phyloP scores from a whole-genome alignment of 2,797 vertebrate genomes.

The Paramormyrops hopkinsi region DNA sequence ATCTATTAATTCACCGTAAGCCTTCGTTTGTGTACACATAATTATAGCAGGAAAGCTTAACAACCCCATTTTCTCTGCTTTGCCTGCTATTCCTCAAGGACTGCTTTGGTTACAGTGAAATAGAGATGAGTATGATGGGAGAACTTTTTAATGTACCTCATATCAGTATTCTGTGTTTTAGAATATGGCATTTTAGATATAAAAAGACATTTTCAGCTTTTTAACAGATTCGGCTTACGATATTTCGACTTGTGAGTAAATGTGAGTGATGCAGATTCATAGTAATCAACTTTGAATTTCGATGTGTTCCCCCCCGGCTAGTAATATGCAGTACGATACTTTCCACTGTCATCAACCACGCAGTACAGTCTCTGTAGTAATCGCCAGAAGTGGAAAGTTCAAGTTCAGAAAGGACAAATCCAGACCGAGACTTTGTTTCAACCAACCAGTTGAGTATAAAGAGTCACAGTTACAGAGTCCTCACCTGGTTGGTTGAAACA shows the following conservation, averaged over 20 bases:
- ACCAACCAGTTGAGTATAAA: not conserved
- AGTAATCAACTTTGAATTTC: not conserved
- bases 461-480: not conserved
- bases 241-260: not conserved
- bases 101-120: not conserved
- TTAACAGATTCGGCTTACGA: not conserved
- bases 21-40: slow-evolving; percentile 27
- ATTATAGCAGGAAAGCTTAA: slow-evolving; percentile 20
- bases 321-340: not conserved
- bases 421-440: not conserved
- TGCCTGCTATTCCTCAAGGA: not conserved
- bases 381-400: not conserved
- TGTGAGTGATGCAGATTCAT: not conserved
- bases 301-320: not conserved
- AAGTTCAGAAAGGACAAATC: not conserved
- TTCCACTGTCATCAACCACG: not conserved
- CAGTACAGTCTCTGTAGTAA: not conserved
- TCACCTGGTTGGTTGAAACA: not conserved
- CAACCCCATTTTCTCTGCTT: slow-evolving; percentile 6
- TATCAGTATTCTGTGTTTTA: not conserved
- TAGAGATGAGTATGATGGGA: not conserved
- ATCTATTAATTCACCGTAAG: slow-evolving; percentile 53
- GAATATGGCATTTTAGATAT: not conserved
- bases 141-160: not conserved
- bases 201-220: not conserved